Evolutionary conservation across 2,797 vertebrate genomes (phyloP).

Genomic region (Hypotaenidia okinawae): DNA sequence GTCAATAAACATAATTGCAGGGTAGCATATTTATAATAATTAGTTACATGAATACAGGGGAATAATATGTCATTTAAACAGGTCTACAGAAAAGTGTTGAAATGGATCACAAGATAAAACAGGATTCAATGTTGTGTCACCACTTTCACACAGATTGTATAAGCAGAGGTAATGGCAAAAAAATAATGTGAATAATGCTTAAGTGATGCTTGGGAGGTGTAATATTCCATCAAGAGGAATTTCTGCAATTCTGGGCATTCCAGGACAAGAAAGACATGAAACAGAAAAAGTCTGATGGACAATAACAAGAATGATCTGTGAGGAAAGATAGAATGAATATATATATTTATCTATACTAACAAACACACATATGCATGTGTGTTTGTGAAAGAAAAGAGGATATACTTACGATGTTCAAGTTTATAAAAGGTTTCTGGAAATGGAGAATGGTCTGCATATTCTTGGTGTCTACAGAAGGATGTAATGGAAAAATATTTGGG

Average conservation of each 20-base stretch:
- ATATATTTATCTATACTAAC: accelerated
- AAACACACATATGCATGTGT: not conserved
- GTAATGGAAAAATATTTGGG: not conserved
- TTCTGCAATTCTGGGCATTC: not conserved
- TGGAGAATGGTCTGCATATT: not conserved
- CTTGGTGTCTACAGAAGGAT: not conserved
- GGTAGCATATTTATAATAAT: not conserved
- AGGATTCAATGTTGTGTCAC: not conserved
- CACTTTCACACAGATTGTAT: not conserved
- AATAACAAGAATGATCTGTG: not conserved
- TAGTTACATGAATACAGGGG: not conserved
- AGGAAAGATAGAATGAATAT: not conserved
- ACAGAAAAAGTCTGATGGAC: not conserved
- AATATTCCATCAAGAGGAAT: not conserved
- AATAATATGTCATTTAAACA: not conserved
- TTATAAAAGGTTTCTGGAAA: not conserved
- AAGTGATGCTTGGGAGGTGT: not conserved
- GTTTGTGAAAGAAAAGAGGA: not conserved
- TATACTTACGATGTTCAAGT: not conserved
- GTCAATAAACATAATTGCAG: not conserved
- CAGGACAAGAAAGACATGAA: not conserved
- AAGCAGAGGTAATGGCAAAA: not conserved
- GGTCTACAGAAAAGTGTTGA: not conserved
- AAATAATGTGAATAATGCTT: not conserved
- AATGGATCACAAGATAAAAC: not conserved